Percentiles rank a stretch among this genome's conserved stretches.
These are phyloP conservation scores for chimpanzee (Pan troglodytes) DNA, from an alignment of 2,113 vertebrate genomes.

Conservation along the genomic window DNA sequence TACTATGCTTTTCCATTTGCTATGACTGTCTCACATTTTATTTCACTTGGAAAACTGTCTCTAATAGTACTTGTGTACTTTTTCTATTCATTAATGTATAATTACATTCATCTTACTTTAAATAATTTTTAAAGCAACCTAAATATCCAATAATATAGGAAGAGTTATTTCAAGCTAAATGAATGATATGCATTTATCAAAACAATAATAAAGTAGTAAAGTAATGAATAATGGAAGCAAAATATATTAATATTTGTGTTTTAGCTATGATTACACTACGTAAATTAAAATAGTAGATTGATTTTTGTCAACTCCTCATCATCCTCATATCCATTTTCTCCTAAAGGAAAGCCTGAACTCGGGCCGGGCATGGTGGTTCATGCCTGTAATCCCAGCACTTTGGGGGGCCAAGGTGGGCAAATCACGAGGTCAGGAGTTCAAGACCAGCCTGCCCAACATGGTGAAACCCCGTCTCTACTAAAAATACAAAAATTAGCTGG, in stretches of 20 bases:
- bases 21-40: neutral
- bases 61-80: neutral
- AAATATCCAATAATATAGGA: neutral
- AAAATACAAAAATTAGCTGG: too few species aligned
- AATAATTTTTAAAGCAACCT: neutral
- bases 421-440: too few species aligned
- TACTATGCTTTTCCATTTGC: neutral
- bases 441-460: too few species aligned
- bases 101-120: neutral
- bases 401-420: too few species aligned
- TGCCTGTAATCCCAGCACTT: too few species aligned
- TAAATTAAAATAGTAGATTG: neutral
- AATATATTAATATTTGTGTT: neutral
- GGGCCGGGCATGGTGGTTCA: too few species aligned
- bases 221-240: neutral
- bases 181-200: neutral
- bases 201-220: neutral
- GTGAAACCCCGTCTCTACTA: too few species aligned
- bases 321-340: neutral
- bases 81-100: neutral
- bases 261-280: neutral
- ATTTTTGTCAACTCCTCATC: fast-evolving
- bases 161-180: neutral
- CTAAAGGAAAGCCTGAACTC: neutral
- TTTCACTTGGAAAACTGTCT: neutral